Evolutionary conservation across 2,797 vertebrate species (phyloP), one percentile per base, ranked within the genome.

Genomic region (Mallotus villosus): DNA sequence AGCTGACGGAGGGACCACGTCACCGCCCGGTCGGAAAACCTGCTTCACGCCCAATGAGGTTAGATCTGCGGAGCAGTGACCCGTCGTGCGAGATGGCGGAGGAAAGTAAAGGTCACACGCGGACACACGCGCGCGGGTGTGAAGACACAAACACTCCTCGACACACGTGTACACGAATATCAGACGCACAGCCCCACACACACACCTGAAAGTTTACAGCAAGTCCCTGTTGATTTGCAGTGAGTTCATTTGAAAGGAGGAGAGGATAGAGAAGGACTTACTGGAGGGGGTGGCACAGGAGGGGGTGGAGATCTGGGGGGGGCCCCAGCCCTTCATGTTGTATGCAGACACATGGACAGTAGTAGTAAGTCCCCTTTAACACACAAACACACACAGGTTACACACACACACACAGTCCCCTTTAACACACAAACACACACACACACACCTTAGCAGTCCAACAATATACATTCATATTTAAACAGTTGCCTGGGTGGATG

Each of bases 241-340:
- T 34, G 32, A 34, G 32, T 8, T 1, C 14, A 16, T 49, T 51
- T 6, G 49, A 51, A 17, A 14, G 49, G 49, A 51, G 14, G 49
- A 51, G 49, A 51, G 16, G 27, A 25, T 17, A 22, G 32, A 58
- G 49, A 5, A 4, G 73, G 67, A 94, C 95, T 95, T 89, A 97
- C 96, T 95, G 81, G 96, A 97, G 46, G 96, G 95, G 65, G 90
- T 83, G 37, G 95, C 95, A 1, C 91, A 95, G 49, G 87, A 76
- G 21, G 96, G 96, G 46, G 86, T 73, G 0, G 95, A 95, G 53
- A 86, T 72, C 22, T 92, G 90, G 0, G 94, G 83, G 41, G 92
- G 87, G 8, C 96, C 94, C 96, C 96, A 97, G 22, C 96, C 96
- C 83, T 97, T 97, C 96, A 97, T 97, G 86, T 97, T 97, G 89